Percentiles rank a stretch among this genome's conserved stretches.
These are phyloP conservation scores for Anagrus nilaparvatae DNA, from an alignment of 1,140 invertebrate species.

Conservation along the genomic window DNA sequence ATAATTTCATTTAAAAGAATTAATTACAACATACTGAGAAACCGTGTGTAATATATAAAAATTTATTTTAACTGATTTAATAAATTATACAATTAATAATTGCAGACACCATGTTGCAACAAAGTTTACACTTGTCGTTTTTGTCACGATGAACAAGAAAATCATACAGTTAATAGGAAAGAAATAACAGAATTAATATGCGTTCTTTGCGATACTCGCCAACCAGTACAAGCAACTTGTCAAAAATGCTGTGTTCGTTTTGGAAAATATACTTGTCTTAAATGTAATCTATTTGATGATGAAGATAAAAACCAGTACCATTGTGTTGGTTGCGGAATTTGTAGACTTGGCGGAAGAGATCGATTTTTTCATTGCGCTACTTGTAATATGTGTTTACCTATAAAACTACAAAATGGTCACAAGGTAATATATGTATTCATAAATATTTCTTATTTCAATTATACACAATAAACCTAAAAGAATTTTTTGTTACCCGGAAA, in stretches of 20 bases:
- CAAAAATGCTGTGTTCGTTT: slow-evolving; percentile 63
- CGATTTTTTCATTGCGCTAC: slow-evolving; percentile 79
- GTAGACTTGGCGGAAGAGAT: slow-evolving; percentile 72
- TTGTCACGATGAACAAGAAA: slow-evolving; percentile 79
- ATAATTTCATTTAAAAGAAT: too few species aligned
- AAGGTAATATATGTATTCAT: slow-evolving; percentile 46
- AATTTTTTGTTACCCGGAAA: too few species aligned
- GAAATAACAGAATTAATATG: slow-evolving; percentile 74
- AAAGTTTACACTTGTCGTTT: slow-evolving; percentile 80
- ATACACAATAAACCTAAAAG: too few species aligned
- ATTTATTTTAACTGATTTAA: too few species aligned
- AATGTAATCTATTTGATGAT: slow-evolving; percentile 84
- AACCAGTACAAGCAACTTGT: slow-evolving; percentile 68
- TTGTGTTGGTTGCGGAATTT: slow-evolving; percentile 79
- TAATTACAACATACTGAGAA: too few species aligned
- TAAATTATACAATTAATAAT: slow-evolving; percentile 23
- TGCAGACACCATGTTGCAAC: slow-evolving; percentile 76
- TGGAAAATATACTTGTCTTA: slow-evolving; percentile 77
- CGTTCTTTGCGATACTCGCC: slow-evolving; percentile 65
- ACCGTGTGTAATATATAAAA: too few species aligned
- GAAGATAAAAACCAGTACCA: slow-evolving; percentile 83
- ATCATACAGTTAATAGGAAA: slow-evolving; percentile 71
- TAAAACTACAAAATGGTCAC: slow-evolving; percentile 67
- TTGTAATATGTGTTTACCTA: slow-evolving; percentile 79
- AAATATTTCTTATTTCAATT: too few species aligned